Conservation (phyloP, 2,113 vertebrate species). For the Melanotaenia duboulayi region DNA sequence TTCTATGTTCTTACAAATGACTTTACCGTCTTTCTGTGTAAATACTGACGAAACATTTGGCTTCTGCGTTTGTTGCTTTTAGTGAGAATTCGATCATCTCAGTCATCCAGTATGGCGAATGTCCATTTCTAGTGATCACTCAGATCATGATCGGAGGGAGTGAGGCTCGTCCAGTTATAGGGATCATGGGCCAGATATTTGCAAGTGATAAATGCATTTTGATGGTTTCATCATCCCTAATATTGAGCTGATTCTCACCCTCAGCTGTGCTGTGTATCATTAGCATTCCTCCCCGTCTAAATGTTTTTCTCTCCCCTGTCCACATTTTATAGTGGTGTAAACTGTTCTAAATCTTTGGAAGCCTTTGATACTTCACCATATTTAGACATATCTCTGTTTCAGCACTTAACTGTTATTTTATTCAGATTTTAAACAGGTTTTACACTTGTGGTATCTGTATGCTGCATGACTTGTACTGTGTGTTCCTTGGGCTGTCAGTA, state of each 20-base stretch:
- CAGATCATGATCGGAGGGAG: neutral
- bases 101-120: neutral
- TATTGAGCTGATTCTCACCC: constrained; percentile 12
- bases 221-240: constrained; percentile 16
- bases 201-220: neutral
- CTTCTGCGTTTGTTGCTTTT: constrained; percentile 18
- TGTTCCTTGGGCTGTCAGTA: constrained; percentile 9
- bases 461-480: neutral
- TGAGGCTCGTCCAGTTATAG: neutral
- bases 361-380: neutral
- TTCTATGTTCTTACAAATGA: constrained; percentile 37
- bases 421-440: too few species aligned
- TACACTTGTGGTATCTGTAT: neutral
- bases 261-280: constrained; percentile 5
- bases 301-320: neutral
- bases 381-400: constrained; percentile 5
- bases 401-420: neutral
- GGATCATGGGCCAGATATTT: constrained; percentile 16
- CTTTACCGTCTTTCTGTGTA: constrained; percentile 10
- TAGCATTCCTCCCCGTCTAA: neutral
- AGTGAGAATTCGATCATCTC: constrained; percentile 17
- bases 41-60: constrained; percentile 36
- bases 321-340: neutral
- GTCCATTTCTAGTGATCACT: neutral
- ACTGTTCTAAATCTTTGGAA: neutral